Evolutionary conservation across 1,140 invertebrate species (phyloP).

Genomic region (Cydia splendana): DNA sequence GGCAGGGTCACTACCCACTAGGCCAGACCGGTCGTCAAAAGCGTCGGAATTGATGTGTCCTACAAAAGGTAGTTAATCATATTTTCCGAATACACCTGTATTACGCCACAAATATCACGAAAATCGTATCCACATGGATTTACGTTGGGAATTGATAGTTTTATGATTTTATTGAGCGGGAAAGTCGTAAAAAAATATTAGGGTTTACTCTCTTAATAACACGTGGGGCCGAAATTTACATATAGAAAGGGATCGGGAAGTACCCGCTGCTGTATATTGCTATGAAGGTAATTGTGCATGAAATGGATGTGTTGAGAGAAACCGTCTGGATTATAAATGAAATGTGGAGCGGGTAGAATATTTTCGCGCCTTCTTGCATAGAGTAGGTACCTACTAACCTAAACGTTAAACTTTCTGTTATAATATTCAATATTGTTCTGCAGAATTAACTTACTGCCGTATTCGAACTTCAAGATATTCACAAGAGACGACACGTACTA

Average conservation of each 20-base stretch:
- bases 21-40: too few relatives aligned
- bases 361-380: too few relatives aligned
- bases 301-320: background rate
- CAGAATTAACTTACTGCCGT: too few relatives aligned
- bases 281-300: background rate
- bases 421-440: too few relatives aligned
- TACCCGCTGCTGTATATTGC: background rate
- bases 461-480: too few relatives aligned
- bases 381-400: too few relatives aligned
- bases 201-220: slow-evolving; percentile 3
- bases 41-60: too few relatives aligned
- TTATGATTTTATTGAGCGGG: background rate
- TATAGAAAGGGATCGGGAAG: slow-evolving; percentile 1
- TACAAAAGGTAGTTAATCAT: too few relatives aligned
- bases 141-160: background rate
- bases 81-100: background rate
- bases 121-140: background rate
- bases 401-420: too few relatives aligned
- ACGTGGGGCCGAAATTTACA: background rate
- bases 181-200: slow-evolving; percentile 6
- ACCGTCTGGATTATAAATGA: background rate
- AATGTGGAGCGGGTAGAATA: too few relatives aligned
- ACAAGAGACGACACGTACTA: too few relatives aligned
- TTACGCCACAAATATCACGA: background rate
- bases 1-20: too few relatives aligned